Percentiles rank a stretch among this genome's conserved stretches.
phyloP scores from a whole-genome alignment of 2,888 invertebrate genomes.

The Drosophila quinaria region DNA sequence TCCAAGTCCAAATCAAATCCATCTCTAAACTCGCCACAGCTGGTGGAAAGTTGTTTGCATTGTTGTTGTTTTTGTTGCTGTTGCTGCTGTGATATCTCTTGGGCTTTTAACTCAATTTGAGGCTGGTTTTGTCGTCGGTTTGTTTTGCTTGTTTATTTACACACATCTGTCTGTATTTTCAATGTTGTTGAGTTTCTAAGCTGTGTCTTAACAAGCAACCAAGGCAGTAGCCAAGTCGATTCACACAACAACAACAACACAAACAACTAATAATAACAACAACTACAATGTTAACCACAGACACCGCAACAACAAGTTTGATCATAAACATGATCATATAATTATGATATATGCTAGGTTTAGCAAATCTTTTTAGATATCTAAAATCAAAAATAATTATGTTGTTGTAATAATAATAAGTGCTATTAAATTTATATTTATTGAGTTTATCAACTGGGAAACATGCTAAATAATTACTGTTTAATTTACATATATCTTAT shows the following conservation, averaged over 20 bases:
- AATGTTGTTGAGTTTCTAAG: constrained; percentile 63
- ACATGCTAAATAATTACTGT: too few species aligned
- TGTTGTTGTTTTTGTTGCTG: constrained; percentile 30
- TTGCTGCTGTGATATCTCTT: constrained; percentile 51
- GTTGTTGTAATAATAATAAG: background rate
- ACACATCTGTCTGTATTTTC: constrained; percentile 58
- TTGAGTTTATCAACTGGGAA: background rate
- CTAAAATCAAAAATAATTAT: background rate
- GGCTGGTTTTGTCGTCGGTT: constrained; percentile 54
- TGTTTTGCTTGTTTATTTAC: constrained; percentile 56
- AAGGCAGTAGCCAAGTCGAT: constrained; percentile 29
- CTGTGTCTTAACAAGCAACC: constrained; percentile 57
- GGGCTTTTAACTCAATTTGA: constrained; percentile 76
- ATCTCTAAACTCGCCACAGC: constrained; percentile 48
- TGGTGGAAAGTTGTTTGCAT: constrained; percentile 76
- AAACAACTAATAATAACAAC: constrained; percentile 30
- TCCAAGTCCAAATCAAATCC: constrained; percentile 69
- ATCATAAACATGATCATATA: constrained; percentile 39
- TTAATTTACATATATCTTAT: too few species aligned
- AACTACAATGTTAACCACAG: constrained; percentile 52
- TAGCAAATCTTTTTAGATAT: background rate
- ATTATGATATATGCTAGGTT: constrained; percentile 5
- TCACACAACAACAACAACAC: constrained; percentile 22
- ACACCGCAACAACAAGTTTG: constrained; percentile 35
- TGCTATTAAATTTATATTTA: background rate